These are phyloP conservation scores for Cepphus grylle DNA, from an alignment of 2,113 vertebrate species.

Conservation along the genomic window DNA sequence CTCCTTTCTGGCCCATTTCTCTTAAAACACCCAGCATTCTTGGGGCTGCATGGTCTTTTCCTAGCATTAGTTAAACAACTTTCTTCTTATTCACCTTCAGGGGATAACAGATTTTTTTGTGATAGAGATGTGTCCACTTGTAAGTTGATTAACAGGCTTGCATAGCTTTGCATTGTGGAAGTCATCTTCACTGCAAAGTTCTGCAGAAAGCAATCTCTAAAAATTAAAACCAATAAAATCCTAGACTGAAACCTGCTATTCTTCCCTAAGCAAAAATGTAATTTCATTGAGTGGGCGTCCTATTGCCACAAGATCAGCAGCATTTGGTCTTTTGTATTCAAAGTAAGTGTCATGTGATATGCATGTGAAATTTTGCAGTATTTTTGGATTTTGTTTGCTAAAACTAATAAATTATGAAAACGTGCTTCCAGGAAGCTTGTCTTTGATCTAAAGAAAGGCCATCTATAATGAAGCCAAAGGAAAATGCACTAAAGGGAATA, in stretches of 20 bases:
- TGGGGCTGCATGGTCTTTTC: background rate
- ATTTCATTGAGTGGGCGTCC: background rate
- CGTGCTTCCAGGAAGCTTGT: background rate
- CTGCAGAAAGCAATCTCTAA: background rate
- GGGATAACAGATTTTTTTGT: background rate
- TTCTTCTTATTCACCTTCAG: background rate
- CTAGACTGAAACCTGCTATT: background rate
- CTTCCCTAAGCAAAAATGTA: background rate
- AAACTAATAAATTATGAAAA: constrained; percentile 42
- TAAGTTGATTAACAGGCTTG: background rate
- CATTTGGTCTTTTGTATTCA: background rate
- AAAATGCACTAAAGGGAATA: background rate
- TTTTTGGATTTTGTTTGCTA: constrained; percentile 1
- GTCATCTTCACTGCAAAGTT: background rate
- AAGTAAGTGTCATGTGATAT: background rate
- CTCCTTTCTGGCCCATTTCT: background rate
- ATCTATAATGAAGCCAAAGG: background rate
- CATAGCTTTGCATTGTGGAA: background rate
- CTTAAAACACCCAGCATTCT: background rate
- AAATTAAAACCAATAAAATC: background rate
- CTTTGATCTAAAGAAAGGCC: background rate
- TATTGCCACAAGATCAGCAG: background rate
- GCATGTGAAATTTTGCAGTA: background rate
- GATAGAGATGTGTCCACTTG: background rate
- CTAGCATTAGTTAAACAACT: background rate